Percentiles rank a stretch among this genome's conserved stretches.
Evolutionary conservation across 1,140 invertebrate species (phyloP).

Genomic region (Pteromalus puparum): DNA sequence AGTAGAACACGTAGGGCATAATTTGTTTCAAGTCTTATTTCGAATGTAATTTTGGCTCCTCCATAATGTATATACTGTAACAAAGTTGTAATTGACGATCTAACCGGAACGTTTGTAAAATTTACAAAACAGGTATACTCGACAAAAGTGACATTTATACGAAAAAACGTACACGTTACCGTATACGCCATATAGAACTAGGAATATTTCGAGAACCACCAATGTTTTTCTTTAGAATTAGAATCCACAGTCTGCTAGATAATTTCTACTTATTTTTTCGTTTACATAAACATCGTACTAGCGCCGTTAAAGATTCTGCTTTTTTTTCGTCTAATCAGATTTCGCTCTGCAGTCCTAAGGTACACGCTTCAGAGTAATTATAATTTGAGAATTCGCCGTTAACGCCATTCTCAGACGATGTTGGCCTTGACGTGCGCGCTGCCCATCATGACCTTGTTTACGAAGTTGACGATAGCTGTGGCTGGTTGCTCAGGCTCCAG

Average conservation of each 20-base stretch:
- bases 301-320: not conserved
- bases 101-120: not conserved
- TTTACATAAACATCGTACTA: slow-evolving; percentile 17
- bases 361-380: slow-evolving; percentile 21
- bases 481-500: slow-evolving; percentile 96
- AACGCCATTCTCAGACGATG: slow-evolving; percentile 61
- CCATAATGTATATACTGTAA: slow-evolving; percentile 1
- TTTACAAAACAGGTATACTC: slow-evolving; percentile 20
- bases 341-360: not conserved
- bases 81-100: slow-evolving; percentile 36
- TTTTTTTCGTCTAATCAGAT: not conserved
- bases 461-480: slow-evolving; percentile 96
- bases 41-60: not conserved
- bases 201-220: not conserved
- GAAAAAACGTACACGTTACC: not conserved
- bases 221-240: not conserved
- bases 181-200: not conserved
- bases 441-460: slow-evolving; percentile 91
- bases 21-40: slow-evolving; percentile 26
- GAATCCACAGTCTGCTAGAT: not conserved
- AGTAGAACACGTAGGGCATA: slow-evolving; percentile 20
- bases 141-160: not conserved
- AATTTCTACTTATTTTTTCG: not conserved
- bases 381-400: slow-evolving; percentile 23
- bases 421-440: slow-evolving; percentile 76